phyloP scores from a whole-genome alignment of 2,797 vertebrate species.

The Sciaenops ocellatus region DNA sequence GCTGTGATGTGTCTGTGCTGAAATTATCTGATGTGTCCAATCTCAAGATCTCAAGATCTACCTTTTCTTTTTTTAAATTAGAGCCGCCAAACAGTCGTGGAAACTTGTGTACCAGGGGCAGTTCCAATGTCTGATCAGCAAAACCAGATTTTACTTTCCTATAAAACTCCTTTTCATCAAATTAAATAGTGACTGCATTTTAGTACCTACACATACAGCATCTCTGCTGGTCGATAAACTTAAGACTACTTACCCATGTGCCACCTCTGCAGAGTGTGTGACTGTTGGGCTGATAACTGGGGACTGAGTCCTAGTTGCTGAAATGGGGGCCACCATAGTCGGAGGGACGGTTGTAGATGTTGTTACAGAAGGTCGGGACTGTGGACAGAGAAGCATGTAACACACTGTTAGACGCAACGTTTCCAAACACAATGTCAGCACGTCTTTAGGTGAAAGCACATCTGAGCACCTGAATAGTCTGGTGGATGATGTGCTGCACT shows the following conservation, averaged over 20 bases:
- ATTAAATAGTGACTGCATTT: not conserved
- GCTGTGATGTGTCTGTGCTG: not conserved
- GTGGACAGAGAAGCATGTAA: constrained; percentile 35
- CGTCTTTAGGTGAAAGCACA: not conserved
- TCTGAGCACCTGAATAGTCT: constrained; percentile 91
- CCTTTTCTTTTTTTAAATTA: too few relatives aligned
- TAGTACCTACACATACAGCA: not conserved
- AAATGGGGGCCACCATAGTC: constrained; percentile 95
- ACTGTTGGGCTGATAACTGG: constrained; percentile 94
- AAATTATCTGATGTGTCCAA: not conserved
- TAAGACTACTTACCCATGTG: constrained; percentile 88
- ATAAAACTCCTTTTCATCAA: not conserved
- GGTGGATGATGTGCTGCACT: constrained; percentile 97
- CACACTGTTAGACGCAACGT: constrained; percentile 13
- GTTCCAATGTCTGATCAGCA: not conserved
- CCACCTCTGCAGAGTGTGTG: constrained; percentile 91
- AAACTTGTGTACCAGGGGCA: too few relatives aligned
- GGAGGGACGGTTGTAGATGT: constrained; percentile 94
- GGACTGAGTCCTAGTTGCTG: constrained; percentile 94
- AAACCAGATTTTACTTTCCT: not conserved
- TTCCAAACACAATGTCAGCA: not conserved
- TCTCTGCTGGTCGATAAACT: not conserved
- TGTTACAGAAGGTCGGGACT: constrained; percentile 95
- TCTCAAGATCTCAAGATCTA: too few relatives aligned
- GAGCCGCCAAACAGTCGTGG: too few relatives aligned